Conservation (phyloP, 1,140 invertebrate species). For the Diachasmimorpha longicaudata region DNA sequence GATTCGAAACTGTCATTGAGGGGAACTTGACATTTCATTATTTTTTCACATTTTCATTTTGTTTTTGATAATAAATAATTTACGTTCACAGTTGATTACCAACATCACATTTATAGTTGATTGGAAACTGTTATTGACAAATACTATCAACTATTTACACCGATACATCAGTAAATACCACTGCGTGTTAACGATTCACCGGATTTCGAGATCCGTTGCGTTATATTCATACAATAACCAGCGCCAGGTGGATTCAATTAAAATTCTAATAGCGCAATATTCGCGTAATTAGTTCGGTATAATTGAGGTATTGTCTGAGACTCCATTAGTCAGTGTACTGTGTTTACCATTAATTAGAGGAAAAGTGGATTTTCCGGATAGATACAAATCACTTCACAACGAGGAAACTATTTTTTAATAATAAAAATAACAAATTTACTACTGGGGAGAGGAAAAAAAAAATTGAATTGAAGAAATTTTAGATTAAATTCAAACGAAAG, state of each 20-base stretch:
- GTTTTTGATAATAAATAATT: too few species aligned
- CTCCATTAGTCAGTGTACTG: conserved; percentile 8
- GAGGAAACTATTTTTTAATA: background rate
- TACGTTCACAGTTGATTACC: too few species aligned
- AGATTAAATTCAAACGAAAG: background rate
- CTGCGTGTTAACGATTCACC: background rate
- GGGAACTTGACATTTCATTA: too few species aligned
- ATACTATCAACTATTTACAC: too few species aligned
- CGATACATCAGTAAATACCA: too few species aligned
- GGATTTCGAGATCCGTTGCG: conserved; percentile 19
- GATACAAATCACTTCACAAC: background rate
- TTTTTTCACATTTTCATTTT: too few species aligned
- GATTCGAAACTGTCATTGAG: too few species aligned
- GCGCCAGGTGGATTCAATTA: background rate
- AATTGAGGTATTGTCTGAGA: conserved; percentile 21
- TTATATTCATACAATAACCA: background rate
- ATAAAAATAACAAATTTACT: background rate
- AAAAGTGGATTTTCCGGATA: conserved; percentile 8
- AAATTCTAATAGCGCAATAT: conserved; percentile 13
- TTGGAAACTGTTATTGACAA: too few species aligned
- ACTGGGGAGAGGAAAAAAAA: too few species aligned
- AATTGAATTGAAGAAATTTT: background rate
- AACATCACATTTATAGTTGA: too few species aligned
- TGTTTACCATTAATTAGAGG: conserved; percentile 26
- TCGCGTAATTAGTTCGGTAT: conserved; percentile 13